Conservation (phyloP, 2,888 invertebrate genomes). For the Drosophila buzzatii region DNA sequence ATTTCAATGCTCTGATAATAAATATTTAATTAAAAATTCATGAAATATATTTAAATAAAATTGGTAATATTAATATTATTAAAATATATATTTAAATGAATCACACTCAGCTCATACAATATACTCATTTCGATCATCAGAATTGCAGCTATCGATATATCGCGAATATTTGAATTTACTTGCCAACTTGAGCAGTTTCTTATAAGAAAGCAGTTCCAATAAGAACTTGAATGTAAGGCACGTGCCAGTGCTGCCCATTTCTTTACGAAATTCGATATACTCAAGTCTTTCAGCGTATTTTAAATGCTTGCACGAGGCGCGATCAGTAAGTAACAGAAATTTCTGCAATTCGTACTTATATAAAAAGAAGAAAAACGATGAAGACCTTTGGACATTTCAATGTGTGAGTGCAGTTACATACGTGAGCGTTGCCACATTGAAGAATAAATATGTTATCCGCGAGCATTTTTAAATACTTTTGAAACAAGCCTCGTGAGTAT, state of each 20-base stretch:
- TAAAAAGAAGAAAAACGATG: constrained; percentile 1
- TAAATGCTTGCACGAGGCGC: constrained; percentile 37
- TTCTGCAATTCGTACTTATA: constrained; percentile 1
- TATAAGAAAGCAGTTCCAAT: neutral
- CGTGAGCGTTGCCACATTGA: constrained; percentile 25
- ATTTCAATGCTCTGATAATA: constrained; percentile 6
- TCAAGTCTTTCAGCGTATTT: constrained; percentile 19
- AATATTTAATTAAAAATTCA: neutral
- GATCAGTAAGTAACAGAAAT: constrained; percentile 30
- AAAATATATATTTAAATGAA: neutral
- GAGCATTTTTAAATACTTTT: constrained; percentile 35
- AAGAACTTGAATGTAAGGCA: neutral
- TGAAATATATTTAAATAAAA: too few relatives aligned
- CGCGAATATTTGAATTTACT: neutral
- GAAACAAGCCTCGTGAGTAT: constrained; percentile 48
- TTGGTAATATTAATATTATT: too few relatives aligned
- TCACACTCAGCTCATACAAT: too few relatives aligned
- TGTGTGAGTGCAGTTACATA: neutral
- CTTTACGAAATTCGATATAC: neutral
- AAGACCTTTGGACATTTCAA: constrained; percentile 8
- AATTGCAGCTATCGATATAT: neutral
- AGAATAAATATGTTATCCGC: constrained; percentile 18
- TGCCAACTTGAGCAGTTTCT: neutral
- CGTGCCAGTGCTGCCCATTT: neutral
- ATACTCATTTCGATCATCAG: neutral